A percentile compares a stretch with the other conserved stretches of the same genome.
Conservation (phyloP, 2,888 invertebrate species). For the Zonitis immaculata region DNA sequence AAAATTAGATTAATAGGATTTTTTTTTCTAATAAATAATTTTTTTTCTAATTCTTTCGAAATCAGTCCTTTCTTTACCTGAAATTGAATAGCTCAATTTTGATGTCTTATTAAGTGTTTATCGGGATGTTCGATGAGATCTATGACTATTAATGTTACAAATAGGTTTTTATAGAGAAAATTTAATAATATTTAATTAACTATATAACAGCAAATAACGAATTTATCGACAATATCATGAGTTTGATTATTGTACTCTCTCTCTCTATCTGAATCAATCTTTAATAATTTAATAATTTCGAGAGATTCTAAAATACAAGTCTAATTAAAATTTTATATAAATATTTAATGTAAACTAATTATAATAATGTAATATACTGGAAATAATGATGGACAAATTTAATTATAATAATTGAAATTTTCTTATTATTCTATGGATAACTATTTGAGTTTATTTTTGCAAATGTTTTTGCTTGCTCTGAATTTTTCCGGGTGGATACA, state of each 20-base stretch:
- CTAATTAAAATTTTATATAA: no score
- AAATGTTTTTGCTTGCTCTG: constrained; percentile 50
- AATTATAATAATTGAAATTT: background rate
- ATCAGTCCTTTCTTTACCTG: background rate
- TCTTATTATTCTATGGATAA: no score
- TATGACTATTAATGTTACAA: background rate
- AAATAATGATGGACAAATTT: background rate
- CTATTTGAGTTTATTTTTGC: constrained; percentile 52
- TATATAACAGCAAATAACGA: constrained; percentile 30
- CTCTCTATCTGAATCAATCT: constrained; percentile 24
- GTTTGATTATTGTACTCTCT: constrained; percentile 23
- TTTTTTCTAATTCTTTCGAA: background rate
- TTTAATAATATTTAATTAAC: background rate
- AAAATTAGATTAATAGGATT: constrained; percentile 10
- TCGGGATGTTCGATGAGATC: background rate
- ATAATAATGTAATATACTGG: background rate
- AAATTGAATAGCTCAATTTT: constrained; percentile 6
- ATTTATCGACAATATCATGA: constrained; percentile 42
- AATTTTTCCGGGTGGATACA: constrained; percentile 45
- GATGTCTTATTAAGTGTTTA: background rate
- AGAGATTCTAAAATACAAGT: no score
- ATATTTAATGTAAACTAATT: no score
- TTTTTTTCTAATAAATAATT: background rate
- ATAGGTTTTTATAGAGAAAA: background rate
- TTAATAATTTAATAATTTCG: no score